Conservation (phyloP, 2,888 invertebrate genomes). For the Aspidapion aeneum region DNA sequence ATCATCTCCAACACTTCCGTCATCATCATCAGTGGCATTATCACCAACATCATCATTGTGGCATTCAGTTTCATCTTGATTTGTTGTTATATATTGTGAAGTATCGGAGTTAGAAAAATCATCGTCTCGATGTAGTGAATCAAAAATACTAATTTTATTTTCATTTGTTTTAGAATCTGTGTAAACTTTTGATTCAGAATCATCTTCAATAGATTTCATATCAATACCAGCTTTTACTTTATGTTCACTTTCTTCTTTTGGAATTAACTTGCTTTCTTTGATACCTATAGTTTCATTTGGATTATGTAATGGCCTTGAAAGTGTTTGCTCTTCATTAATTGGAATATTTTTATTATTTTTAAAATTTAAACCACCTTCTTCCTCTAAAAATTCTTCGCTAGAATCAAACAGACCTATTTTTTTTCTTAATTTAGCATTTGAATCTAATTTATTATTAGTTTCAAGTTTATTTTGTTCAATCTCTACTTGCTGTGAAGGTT, state of each 20-base stretch:
- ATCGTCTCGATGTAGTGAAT: neutral
- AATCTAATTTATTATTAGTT: neutral
- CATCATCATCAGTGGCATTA: constrained; percentile 6
- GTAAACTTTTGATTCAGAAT: too few relatives aligned
- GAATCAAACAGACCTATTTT: neutral
- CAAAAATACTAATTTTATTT: neutral
- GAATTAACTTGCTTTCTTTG: neutral
- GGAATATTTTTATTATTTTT: too few relatives aligned
- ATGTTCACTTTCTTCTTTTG: neutral
- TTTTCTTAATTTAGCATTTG: neutral
- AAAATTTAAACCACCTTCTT: neutral
- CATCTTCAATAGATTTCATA: neutral
- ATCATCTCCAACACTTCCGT: neutral
- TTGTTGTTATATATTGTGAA: too few relatives aligned
- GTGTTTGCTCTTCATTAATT: neutral
- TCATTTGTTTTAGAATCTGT: neutral
- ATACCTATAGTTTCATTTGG: neutral
- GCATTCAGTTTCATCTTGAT: neutral
- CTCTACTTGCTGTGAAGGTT: neutral
- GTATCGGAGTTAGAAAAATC: too few relatives aligned
- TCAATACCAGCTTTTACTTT: neutral
- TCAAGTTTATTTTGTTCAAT: neutral
- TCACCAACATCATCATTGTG: constrained; percentile 9
- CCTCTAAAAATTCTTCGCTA: neutral
- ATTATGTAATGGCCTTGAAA: neutral